Percentiles rank a stretch among this genome's conserved stretches.
phyloP scores from a whole-genome alignment of 2,797 vertebrate genomes.

The Decapterus maruadsi region DNA sequence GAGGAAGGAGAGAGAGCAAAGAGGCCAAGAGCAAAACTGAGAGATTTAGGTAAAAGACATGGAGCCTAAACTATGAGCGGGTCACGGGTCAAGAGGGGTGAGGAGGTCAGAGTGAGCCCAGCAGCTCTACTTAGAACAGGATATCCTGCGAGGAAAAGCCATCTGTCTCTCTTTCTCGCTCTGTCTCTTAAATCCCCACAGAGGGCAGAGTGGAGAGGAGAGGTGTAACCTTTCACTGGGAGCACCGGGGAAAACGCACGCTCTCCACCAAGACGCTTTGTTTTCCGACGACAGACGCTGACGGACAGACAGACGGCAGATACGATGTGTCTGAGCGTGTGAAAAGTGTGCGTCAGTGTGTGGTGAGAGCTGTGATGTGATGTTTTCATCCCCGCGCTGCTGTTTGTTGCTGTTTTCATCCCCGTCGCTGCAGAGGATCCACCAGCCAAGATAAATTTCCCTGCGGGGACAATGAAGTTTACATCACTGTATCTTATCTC shows the following conservation, averaged over 20 bases:
- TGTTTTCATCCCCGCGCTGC: constrained; percentile 18
- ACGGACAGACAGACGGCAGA: constrained; percentile 31
- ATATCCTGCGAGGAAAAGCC: constrained; percentile 82
- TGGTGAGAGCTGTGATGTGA: constrained; percentile 3
- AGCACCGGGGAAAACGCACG: constrained; percentile 68
- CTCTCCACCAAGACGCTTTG: constrained; percentile 37
- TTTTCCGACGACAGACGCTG: constrained; percentile 45
- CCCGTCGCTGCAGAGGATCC: neutral
- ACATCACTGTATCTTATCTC: constrained; percentile 49
- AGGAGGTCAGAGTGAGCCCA: constrained; percentile 75
- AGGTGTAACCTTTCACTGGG: constrained; percentile 77
- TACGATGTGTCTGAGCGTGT: neutral
- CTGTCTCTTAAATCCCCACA: constrained; percentile 62
- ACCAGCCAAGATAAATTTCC: constrained; percentile 52
- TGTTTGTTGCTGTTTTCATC: constrained; percentile 43
- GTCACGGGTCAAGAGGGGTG: constrained; percentile 82
- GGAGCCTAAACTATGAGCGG: constrained; percentile 62
- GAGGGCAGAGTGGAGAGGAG: constrained; percentile 52
- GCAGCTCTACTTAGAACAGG: constrained; percentile 81
- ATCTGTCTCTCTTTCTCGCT: constrained; percentile 74
- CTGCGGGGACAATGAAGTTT: constrained; percentile 43
- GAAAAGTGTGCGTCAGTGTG: constrained; percentile 22
- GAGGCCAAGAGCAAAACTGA: constrained; percentile 11
- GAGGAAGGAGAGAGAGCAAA: constrained; percentile 43
- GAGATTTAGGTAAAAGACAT: constrained; percentile 59